Evolutionary conservation across 1,140 invertebrate genomes (phyloP).

Genomic region (Pseudoatta argentina): DNA sequence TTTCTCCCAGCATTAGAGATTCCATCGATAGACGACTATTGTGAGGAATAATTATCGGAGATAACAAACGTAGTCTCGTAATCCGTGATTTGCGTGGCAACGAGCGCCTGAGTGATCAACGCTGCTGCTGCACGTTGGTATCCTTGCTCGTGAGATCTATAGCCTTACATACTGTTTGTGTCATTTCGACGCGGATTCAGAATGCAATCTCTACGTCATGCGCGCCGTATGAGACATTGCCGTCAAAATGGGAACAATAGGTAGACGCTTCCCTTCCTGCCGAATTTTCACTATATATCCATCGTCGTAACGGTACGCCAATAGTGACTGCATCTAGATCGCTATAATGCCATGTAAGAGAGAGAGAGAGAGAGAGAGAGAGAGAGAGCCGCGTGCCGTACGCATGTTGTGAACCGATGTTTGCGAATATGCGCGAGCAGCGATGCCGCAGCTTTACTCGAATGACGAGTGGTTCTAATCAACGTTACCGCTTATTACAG

Average conservation of each 20-base stretch:
- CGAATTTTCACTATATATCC: slow-evolving; percentile 48
- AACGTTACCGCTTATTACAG: slow-evolving; percentile 74
- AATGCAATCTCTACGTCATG: slow-evolving; percentile 48
- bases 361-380: no score
- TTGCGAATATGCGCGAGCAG: slow-evolving; percentile 75
- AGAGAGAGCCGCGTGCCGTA: not conserved
- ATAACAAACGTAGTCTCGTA: not conserved
- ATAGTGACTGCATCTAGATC: slow-evolving; percentile 53
- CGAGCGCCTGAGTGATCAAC: slow-evolving; percentile 20
- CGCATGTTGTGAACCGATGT: not conserved
- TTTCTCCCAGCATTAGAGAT: not conserved
- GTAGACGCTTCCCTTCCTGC: not conserved
- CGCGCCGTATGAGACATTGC: slow-evolving; percentile 36
- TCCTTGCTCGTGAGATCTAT: slow-evolving; percentile 40
- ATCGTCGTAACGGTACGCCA: slow-evolving; percentile 54
- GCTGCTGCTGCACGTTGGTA: not conserved
- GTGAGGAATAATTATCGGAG: slow-evolving; percentile 4
- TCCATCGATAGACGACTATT: not conserved
- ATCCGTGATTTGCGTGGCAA: not conserved
- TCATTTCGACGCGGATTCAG: slow-evolving; percentile 38
- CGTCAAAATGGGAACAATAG: slow-evolving; percentile 63
- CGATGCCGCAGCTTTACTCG: slow-evolving; percentile 61
- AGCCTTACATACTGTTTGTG: slow-evolving; percentile 41
- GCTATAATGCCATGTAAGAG: not conserved
- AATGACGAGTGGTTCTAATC: slow-evolving; percentile 82